Evolutionary conservation across 2,797 vertebrate species (phyloP).

Genomic region (Argentina silus): DNA sequence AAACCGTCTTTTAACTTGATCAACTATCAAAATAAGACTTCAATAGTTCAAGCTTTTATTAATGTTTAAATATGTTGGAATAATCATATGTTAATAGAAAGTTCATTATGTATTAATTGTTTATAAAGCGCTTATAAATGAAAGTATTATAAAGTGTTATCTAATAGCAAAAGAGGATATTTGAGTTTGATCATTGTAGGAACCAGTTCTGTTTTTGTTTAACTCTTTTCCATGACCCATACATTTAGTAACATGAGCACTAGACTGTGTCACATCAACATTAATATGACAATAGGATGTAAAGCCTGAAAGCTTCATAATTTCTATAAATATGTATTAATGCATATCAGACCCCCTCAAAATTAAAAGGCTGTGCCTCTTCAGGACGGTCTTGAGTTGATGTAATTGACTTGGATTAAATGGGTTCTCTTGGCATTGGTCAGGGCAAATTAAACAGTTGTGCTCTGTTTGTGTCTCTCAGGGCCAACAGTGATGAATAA

Average conservation of each 20-base stretch:
- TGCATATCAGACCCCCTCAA: slow-evolving; percentile 30
- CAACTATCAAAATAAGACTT: no score
- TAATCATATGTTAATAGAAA: no score
- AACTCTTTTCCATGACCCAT: slow-evolving; percentile 24
- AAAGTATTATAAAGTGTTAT: no score
- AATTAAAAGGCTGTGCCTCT: slow-evolving; percentile 32
- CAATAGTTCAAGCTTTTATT: no score
- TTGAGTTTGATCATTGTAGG: no score
- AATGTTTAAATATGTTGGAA: no score
- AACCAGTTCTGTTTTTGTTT: no score
- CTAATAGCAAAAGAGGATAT: no score
- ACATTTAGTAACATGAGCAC: not conserved
- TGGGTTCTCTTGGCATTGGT: slow-evolving; percentile 49
- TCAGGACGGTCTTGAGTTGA: slow-evolving; percentile 46
- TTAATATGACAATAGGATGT: slow-evolving; percentile 51
- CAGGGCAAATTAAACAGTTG: slow-evolving; percentile 49
- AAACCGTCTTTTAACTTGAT: no score
- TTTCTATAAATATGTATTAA: slow-evolving; percentile 61
- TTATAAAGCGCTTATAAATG: no score
- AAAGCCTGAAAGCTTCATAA: slow-evolving; percentile 38
- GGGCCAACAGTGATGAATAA: slow-evolving; percentile 65
- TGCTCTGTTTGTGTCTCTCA: slow-evolving; percentile 49
- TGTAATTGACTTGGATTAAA: slow-evolving; percentile 59
- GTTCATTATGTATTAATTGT: no score
- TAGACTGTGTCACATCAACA: slow-evolving; percentile 8